Base-by-base conservation (phyloP, 1,140 invertebrate genomes). In the Anoplophora glabripennis region DNA sequence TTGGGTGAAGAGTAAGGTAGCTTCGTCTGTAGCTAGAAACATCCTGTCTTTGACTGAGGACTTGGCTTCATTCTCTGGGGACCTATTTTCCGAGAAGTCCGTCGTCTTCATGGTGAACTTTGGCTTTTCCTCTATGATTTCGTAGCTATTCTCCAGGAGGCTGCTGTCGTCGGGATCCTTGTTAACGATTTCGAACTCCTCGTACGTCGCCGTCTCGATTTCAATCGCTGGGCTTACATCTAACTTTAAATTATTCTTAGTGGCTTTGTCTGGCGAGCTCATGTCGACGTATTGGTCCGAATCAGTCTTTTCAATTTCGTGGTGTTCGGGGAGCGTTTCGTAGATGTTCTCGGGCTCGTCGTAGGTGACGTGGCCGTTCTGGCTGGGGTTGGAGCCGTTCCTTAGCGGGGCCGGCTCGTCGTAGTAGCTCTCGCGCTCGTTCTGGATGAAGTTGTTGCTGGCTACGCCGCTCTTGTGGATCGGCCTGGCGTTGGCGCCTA, bases 1-100 rank as follows among this genome's bases (percentile, higher is more conserved):
- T 64, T 75, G 73, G 2, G 72, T 74, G 41, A 75, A 75, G 7
- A 76, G 63, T 7, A 76, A 48, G 44, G 70, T 71, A 11, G 69
- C 63, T 18, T 71, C 69, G 53, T 76, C 73, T 7, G 72, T 68
- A 11, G 67, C 65, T 11, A 75, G 46, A 1, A 76, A 56, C 72
- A 76, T 74, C 34, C 73, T 46, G 46, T 76, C 72, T 63, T 74
- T 75, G 0, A 61, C 71, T 0, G 72, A 69, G 44, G 59, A 69
- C 28, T 61, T 55, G 4, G 59, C 64, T 3, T 57, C 60, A 9
- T 58, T 44, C 14, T 66, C 68, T 11, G 54, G 61, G 2, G 61
- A 58, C 36, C 18, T 61, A 11, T 55, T 21, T 10, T 68, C 68
- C 1, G 61, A 64, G 28, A 46, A 58, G 45, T 69, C 67, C 9